Conservation (phyloP, 2,888 invertebrate species). For the Thymelicus lineola region DNA sequence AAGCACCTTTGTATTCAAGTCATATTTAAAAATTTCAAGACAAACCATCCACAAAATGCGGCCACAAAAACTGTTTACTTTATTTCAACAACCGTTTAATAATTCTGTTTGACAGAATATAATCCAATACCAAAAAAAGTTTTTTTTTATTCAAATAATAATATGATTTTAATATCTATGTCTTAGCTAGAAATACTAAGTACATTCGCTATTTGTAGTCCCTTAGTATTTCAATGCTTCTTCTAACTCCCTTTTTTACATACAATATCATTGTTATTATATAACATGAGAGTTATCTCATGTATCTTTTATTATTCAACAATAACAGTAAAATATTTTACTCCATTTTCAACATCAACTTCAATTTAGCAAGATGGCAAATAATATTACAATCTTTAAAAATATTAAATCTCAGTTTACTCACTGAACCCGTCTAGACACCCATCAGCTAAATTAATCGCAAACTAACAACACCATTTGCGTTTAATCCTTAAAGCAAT, state of each 20-base stretch:
- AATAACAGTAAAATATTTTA: not conserved
- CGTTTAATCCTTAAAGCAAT: not conserved
- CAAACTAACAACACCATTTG: not conserved
- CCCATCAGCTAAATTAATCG: constrained; percentile 12
- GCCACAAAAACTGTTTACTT: too few relatives aligned
- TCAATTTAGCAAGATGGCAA: constrained; percentile 2
- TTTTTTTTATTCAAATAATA: not conserved
- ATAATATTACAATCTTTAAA: constrained; percentile 6
- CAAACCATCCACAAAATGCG: too few relatives aligned
- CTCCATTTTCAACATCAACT: not conserved
- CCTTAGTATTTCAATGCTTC: too few relatives aligned
- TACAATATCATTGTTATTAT: too few relatives aligned
- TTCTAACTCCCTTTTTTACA: too few relatives aligned
- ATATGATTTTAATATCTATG: not conserved
- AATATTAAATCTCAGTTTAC: constrained; percentile 8
- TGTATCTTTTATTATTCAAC: not conserved
- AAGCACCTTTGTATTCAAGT: too few relatives aligned
- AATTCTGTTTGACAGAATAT: too few relatives aligned
- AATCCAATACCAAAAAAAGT: too few relatives aligned
- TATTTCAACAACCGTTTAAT: too few relatives aligned
- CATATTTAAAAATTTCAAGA: too few relatives aligned
- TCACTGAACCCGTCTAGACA: constrained; percentile 14
- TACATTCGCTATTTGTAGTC: too few relatives aligned
- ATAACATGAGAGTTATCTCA: too few relatives aligned
- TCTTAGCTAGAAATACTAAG: not conserved